A percentile compares a stretch with the other conserved stretches of the same genome.
These are phyloP conservation scores for Actenoides hombroni DNA, from an alignment of 2,113 vertebrate species.

Conservation along the genomic window DNA sequence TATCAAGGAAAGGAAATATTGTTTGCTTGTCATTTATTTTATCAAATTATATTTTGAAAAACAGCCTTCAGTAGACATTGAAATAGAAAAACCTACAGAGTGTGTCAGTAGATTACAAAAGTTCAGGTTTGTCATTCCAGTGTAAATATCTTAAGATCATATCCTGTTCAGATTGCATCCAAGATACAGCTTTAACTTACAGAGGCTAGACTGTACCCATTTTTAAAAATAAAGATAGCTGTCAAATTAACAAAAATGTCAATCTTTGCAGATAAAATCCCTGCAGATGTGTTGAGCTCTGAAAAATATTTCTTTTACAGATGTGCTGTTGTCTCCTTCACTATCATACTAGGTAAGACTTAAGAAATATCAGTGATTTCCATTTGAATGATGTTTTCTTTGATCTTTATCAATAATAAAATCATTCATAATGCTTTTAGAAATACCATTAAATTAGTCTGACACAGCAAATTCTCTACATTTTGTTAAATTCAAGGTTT, in stretches of 20 bases:
- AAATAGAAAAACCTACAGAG: neutral
- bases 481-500: neutral
- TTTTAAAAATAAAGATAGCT: constrained; percentile 35
- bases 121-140: neutral
- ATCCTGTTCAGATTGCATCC: constrained; percentile 6
- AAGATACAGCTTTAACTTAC: neutral
- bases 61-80: neutral
- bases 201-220: neutral
- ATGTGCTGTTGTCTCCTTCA: neutral
- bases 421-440: neutral
- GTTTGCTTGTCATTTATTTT: neutral
- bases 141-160: neutral
- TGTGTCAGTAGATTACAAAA: neutral
- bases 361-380: constrained; percentile 26
- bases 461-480: neutral
- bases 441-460: neutral
- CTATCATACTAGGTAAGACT: neutral
- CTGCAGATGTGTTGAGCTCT: neutral
- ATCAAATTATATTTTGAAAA: neutral
- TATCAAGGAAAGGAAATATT: neutral
- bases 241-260: constrained; percentile 35
- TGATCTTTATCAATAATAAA: neutral
- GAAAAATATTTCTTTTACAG: constrained; percentile 28
- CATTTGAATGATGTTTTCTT: constrained; percentile 25
- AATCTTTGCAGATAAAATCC: constrained; percentile 17